Percentiles rank a stretch among this genome's conserved stretches.
These are phyloP conservation scores for Aricia agestis DNA, from an alignment of 1,140 invertebrate species.

Conservation along the genomic window DNA sequence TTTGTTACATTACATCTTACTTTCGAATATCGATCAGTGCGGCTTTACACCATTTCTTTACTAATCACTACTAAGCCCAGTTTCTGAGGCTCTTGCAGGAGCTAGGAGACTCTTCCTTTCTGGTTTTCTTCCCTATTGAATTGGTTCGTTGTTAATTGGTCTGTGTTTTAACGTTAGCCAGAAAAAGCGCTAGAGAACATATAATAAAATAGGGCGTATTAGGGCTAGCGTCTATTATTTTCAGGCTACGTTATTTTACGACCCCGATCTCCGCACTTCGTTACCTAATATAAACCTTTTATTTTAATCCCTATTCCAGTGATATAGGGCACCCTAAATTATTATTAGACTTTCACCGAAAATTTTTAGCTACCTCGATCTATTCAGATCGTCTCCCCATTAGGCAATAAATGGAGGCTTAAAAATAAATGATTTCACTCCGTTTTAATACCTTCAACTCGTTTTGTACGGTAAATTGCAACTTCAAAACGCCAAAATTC, in stretches of 20 bases:
- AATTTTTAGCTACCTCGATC: background rate
- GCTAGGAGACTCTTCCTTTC: too few relatives aligned
- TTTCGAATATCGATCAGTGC: background rate
- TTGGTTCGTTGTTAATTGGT: too few relatives aligned
- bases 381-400: background rate
- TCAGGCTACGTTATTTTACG: background rate
- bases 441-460: background rate
- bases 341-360: background rate
- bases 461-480: too few relatives aligned
- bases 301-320: background rate
- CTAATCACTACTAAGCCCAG: too few relatives aligned
- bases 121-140: too few relatives aligned
- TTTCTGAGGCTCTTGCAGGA: too few relatives aligned
- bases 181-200: background rate
- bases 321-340: slow-evolving; percentile 7
- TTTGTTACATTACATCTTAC: background rate
- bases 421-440: background rate
- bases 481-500: too few relatives aligned
- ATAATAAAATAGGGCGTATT: slow-evolving; percentile 1
- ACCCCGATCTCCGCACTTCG: background rate
- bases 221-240: background rate
- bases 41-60: too few relatives aligned
- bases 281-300: slow-evolving; percentile 8
- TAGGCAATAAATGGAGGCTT: background rate
- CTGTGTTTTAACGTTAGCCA: too few relatives aligned